Evolutionary conservation across 2,113 vertebrate species (phyloP), one percentile per base, ranked within the genome.

Genomic region (Bubo blakistoni): DNA sequence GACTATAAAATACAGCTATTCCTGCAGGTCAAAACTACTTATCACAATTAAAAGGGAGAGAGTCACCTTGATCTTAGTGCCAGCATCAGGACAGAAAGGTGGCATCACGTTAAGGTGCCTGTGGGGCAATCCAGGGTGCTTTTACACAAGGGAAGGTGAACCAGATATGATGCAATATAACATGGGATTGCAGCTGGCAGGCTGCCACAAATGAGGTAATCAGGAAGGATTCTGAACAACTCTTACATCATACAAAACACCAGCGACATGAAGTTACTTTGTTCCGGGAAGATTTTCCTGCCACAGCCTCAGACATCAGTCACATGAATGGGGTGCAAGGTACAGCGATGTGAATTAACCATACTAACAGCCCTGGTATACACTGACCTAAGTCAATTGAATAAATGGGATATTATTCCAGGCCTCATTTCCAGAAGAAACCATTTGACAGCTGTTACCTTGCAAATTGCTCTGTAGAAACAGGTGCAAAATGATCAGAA

Each of bases 401-500:
- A 19, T 86, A 92, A 95, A 59, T 83, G 71, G 9, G 26, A 74
- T 47, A 27, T 90, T 93, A 93, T 95, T 88, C 71, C 87, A 88
- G 63, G 81, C 46, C 81, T 92, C 66, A 85, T 92, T 94, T 95
- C 81, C 77, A 95, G 91, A 49, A 76, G 74, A 30, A 91, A 40
- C 73, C 78, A 90, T 76, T 88, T 89, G 84, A 90, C 94, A 96
- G 95, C 92, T 95, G 92, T 78, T 95, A 92, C 81, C 58, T 95
- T 9, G 0, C 73, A 90, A 92, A 95, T 21, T 81, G 51, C 84
- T 81, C 66, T 61, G 54, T 10, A 79, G 76, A 89, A 94, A 74
- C 52, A 91, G 92, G 52, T 91, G 83, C 73, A 94, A 82, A 92
- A 86, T 4, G 25, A 94, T 49, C 65, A 94, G 63, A 46, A 44